Percentiles rank a stretch among this genome's conserved stretches.
Conservation (phyloP, 2,797 vertebrate species). For the Microcaecilia unicolor region DNA sequence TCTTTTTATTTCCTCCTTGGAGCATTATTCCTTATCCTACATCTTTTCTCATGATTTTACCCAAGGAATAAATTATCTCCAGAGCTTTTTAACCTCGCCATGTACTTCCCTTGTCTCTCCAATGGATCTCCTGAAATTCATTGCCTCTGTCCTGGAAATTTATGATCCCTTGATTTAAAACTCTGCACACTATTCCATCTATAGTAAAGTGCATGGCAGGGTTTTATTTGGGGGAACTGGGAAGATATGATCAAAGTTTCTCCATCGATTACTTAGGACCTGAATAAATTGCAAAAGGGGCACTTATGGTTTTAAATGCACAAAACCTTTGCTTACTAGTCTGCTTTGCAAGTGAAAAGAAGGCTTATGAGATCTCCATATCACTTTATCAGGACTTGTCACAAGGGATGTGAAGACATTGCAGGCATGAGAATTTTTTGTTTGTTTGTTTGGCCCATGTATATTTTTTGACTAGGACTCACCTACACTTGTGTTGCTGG, state of each 20-base stretch:
- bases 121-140: background rate
- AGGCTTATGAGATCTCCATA: too few species aligned
- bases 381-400: too few species aligned
- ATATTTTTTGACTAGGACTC: too few species aligned
- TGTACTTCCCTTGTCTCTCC: background rate
- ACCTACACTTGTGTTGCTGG: too few species aligned
- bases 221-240: background rate
- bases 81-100: background rate
- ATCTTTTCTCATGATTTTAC: conserved; percentile 2
- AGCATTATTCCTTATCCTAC: background rate
- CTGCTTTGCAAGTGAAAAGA: too few species aligned
- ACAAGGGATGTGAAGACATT: too few species aligned
- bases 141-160: conserved; percentile 1
- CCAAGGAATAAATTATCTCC: conserved; percentile 5
- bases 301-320: too few species aligned
- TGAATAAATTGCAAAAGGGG: background rate
- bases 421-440: too few species aligned
- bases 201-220: background rate
- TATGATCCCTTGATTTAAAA: background rate
- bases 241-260: background rate
- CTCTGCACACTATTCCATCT: background rate
- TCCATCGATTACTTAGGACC: background rate
- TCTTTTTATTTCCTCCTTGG: background rate
- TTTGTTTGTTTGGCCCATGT: too few species aligned
- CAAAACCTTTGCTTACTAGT: too few species aligned